Evolutionary conservation across 2,797 vertebrate genomes (phyloP), one percentile per base, ranked within the genome.

Genomic region (Poeciliopsis paucimaculata): DNA sequence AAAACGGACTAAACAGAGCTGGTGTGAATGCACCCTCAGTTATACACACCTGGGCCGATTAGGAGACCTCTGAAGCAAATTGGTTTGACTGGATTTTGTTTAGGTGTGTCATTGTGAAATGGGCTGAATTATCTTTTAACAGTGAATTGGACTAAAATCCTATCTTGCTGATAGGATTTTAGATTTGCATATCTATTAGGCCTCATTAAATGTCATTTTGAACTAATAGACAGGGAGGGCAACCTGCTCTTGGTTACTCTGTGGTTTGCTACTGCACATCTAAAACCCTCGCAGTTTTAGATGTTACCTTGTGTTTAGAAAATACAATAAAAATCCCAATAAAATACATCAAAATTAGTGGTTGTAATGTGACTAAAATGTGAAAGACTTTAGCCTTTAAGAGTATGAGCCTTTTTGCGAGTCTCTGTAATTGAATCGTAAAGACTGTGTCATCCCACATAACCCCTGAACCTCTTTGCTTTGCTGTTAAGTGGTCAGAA

Each of bases 201-300:
- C 88, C 95, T 97, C 96, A 96, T 96, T 96, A 96, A 95, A 95
- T 93, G 94, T 95, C 96, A 97, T 97, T 97, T 96, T 91, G 88
- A 94, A 95, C 96, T 96, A 96, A 96, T 96, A 95, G 96, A 95
- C 95, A 95, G 95, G 95, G 95, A 93, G 94, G 45, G 13, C 45
- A 46, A 46, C 45, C 94, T 94, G 90, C 91, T 95, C 92, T 86
- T 76, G 93, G 94, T 94, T 95, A 90, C 90, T 87, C 92, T 95
- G 96, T 83, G 94, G 95, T 95, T 94, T 90, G 91, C 94, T 94
- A 81, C 95, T 93, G 85, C 83, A 93, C 88, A 4, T 46, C 13
- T 46, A 15, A 46, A 46, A 46, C 13, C 45, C 45, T 46, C 5
- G 2, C 20, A 41, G 16, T 20, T 36, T 39, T 36, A 66, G 62